Conservation (phyloP, 1,140 invertebrate genomes). For the Temnothorax curvispinosus region DNA sequence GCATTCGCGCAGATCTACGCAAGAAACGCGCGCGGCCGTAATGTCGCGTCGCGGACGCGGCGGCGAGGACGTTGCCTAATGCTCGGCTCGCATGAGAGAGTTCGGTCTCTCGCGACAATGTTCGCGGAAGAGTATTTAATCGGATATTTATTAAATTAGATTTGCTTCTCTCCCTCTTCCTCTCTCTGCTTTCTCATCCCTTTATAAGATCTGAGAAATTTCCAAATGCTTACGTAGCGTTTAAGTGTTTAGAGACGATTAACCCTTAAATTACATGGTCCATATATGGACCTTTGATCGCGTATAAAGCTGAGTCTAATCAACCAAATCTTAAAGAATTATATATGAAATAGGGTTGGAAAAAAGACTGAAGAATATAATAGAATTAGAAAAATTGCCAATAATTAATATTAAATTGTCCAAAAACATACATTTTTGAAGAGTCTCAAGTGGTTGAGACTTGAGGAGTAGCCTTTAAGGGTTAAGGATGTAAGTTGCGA, state of each 20-base stretch:
- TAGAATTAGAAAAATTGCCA: too few species aligned
- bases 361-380: too few species aligned
- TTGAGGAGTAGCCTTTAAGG: too few species aligned
- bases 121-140: slow-evolving; percentile 19
- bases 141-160: slow-evolving; percentile 25
- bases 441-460: too few species aligned
- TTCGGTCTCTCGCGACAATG: slow-evolving; percentile 35
- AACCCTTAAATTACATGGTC: too few species aligned
- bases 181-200: not conserved
- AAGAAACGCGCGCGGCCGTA: slow-evolving; percentile 75
- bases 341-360: too few species aligned
- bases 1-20: slow-evolving; percentile 54
- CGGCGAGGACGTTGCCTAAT: slow-evolving; percentile 73
- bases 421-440: too few species aligned
- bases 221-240: slow-evolving; percentile 10
- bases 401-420: too few species aligned
- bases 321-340: too few species aligned
- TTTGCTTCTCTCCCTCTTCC: not conserved
- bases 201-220: not conserved
- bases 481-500: not conserved
- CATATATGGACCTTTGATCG: too few species aligned
- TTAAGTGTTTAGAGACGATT: not conserved
- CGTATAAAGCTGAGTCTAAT: too few species aligned
- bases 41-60: slow-evolving; percentile 60
- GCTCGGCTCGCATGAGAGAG: slow-evolving; percentile 76